Base-by-base conservation (phyloP, 2,888 invertebrate genomes). In the Sinotaia quadrata region DNA sequence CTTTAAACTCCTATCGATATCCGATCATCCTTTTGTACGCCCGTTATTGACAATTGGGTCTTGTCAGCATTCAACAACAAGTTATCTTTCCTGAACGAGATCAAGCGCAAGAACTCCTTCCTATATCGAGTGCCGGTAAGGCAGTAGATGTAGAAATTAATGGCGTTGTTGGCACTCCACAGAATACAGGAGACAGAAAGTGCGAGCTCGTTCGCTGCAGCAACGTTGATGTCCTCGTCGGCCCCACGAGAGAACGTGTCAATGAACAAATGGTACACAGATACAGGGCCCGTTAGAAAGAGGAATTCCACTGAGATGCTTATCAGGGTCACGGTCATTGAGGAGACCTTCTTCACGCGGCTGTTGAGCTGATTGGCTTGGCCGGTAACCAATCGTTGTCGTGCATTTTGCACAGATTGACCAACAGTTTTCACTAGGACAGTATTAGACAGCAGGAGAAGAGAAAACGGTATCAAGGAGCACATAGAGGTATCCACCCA, bases 141-240 rank as follows among this genome's bases (percentile, higher is more conserved):
- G 18, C 51, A 15, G 21, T 63, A 63, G 36, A 63, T 24, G 52
- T 54, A 63, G 27, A 63, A 63, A 41, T 63, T 63, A 41, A 63
- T 54, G 29, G 54, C 37, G 27, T 15, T 63, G 63, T 52, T 63
- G 36, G n/a, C 21, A 33, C 31, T 18, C 37, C 36, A 63, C 37
- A 63, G 27, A 27, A 63, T 33, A 10, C 27, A 37, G 8, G 52
- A 36, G 15, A 37, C n/a, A 15, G 52, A 29, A n/a, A 36, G 24
- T 2, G 15, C 52, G 10, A 63, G 51, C 27, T 34, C 24, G n/a
- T 41, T 63, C n/a, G 5, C 29, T 5, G 54, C 52, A 7, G 27
- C 27, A 15, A 51, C 37, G 24, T 29, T n/a, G 52, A 63, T 29
- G 41, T 63, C 41, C 24, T 34, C 18, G 2, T 24, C 21, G 4